Evolutionary conservation across 2,888 invertebrate genomes (phyloP).

Genomic region (Sycophila texana): DNA sequence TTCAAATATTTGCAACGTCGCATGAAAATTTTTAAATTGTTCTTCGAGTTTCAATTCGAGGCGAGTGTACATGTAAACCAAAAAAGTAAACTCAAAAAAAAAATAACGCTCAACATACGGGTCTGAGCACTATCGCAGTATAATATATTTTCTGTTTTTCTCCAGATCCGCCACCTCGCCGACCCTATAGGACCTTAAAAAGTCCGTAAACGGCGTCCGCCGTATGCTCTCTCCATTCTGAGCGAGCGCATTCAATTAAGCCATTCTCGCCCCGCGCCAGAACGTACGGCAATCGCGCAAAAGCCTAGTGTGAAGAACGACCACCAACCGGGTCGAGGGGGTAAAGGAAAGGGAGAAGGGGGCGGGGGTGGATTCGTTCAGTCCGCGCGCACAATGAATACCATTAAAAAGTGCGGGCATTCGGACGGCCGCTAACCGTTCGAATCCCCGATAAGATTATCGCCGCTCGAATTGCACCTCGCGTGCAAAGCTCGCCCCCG

Average conservation of each 20-base stretch:
- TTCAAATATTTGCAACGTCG: no score
- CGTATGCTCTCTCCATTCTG: neutral
- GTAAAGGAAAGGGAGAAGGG: neutral
- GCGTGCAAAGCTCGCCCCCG: constrained; percentile 1
- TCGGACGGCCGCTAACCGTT: neutral
- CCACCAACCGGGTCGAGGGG: neutral
- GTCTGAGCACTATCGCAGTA: no score
- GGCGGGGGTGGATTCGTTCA: no score
- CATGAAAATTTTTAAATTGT: no score
- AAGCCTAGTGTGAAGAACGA: neutral
- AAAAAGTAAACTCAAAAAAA: no score
- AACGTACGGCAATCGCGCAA: neutral
- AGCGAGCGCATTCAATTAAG: constrained; percentile 34
- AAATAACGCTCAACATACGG: no score
- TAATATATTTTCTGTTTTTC: no score
- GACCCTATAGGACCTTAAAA: constrained; percentile 6
- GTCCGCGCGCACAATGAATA: neutral
- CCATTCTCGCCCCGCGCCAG: neutral
- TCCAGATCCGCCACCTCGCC: neutral
- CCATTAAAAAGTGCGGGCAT: constrained; percentile 23
- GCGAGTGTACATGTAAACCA: no score
- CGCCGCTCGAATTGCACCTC: constrained; percentile 16
- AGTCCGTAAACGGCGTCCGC: constrained; percentile 22
- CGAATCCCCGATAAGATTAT: constrained; percentile 26
- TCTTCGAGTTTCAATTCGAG: no score